These are phyloP conservation scores for Acrocephalus kingi DNA, from an alignment of 2,113 vertebrate genomes.

Conservation along the genomic window DNA sequence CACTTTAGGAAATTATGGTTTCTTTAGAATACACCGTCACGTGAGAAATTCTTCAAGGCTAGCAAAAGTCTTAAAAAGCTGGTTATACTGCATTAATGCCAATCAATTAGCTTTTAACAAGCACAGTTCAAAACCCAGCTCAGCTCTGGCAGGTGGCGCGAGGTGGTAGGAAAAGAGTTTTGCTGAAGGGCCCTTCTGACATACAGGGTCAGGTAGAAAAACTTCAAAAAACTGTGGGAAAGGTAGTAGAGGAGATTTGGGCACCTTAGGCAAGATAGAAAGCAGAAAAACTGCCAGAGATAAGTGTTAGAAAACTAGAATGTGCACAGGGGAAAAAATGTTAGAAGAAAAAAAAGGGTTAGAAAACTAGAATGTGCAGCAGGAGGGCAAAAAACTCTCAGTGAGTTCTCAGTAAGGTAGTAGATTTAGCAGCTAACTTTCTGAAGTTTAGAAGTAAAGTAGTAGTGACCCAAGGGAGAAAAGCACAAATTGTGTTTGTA, in stretches of 20 bases:
- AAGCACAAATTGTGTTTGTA: background rate
- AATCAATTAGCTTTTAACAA: background rate
- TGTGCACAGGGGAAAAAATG: background rate
- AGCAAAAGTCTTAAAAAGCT: background rate
- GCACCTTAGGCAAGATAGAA: background rate
- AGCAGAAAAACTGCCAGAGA: background rate
- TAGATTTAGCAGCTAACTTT: background rate
- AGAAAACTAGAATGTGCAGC: background rate
- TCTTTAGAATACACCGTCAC: background rate
- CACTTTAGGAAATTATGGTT: constrained; percentile 12
- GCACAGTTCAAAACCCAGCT: background rate
- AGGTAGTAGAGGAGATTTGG: background rate
- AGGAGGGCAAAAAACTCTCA: background rate
- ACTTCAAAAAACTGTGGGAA: background rate
- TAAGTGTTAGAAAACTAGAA: background rate
- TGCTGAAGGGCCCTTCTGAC: background rate
- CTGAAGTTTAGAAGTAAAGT: background rate
- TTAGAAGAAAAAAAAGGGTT: background rate
- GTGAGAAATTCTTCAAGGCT: background rate
- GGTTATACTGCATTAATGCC: background rate
- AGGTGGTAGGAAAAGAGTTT: background rate
- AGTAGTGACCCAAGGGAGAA: background rate
- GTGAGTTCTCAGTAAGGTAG: background rate
- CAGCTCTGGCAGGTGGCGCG: background rate
- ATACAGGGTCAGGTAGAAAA: background rate